phyloP scores from a whole-genome alignment of 2,113 vertebrate species.

The Dipodomys ordii region DNA sequence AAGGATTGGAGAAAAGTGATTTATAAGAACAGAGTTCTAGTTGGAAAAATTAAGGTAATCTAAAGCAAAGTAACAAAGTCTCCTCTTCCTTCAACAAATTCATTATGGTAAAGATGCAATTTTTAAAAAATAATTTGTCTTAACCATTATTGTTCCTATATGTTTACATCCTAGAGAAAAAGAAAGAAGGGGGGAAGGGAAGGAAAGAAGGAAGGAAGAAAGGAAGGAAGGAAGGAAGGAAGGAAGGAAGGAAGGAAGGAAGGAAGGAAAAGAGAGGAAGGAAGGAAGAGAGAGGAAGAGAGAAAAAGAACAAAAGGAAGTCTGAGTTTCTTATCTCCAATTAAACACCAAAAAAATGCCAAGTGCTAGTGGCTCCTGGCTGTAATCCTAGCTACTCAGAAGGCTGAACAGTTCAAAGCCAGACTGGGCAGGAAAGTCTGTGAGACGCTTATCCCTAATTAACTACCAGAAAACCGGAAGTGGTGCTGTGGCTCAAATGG shows the following conservation, averaged over 20 bases:
- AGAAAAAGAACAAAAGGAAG: too few relatives aligned
- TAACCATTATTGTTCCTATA: constrained; percentile 34
- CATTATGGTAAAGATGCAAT: neutral
- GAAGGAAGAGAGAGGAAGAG: neutral
- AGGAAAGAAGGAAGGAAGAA: neutral
- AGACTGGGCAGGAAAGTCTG: too few relatives aligned
- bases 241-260: neutral
- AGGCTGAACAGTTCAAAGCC: too few relatives aligned
- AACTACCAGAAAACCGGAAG: too few relatives aligned
- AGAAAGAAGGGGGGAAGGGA: neutral
- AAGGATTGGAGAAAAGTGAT: neutral
- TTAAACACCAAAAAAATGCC: too few relatives aligned
- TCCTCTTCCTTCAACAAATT: neutral
- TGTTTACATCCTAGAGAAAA: too few relatives aligned
- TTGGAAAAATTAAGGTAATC: constrained; percentile 26
- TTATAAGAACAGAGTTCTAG: constrained; percentile 4
- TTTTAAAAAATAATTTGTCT: constrained; percentile 42
- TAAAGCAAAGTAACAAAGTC: neutral
- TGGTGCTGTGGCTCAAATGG: too few relatives aligned
- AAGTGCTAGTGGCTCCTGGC: too few relatives aligned
- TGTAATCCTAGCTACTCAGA: too few relatives aligned
- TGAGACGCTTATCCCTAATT: too few relatives aligned
- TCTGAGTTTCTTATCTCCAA: too few relatives aligned
- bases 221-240: too few relatives aligned
- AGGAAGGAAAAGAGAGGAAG: neutral